phyloP scores from a whole-genome alignment of 1,140 invertebrate species.

The Tetramorium alpestre region DNA sequence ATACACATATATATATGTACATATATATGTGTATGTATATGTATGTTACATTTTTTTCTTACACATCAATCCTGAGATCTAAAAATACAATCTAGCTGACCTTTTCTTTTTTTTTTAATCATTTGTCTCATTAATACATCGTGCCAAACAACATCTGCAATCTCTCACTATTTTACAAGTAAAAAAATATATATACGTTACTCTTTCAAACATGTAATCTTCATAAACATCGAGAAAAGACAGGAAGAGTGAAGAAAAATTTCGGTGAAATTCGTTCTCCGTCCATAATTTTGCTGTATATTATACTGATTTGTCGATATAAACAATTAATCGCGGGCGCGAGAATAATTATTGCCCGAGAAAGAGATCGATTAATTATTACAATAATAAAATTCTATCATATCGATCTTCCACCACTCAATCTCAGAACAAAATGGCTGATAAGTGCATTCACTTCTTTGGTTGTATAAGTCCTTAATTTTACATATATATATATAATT shows the following conservation, averaged over 20 bases:
- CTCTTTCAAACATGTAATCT: slow-evolving; percentile 62
- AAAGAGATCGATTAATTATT: slow-evolving; percentile 60
- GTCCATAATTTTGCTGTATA: slow-evolving; percentile 14
- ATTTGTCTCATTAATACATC: slow-evolving; percentile 30
- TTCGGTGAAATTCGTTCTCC: slow-evolving; percentile 38
- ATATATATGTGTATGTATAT: background rate
- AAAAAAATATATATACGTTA: slow-evolving; percentile 81
- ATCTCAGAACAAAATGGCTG: slow-evolving; percentile 57
- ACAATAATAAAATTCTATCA: slow-evolving; percentile 48
- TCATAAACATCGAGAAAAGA: slow-evolving; percentile 70
- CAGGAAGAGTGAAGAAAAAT: slow-evolving; percentile 59
- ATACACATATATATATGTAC: slow-evolving; percentile 6
- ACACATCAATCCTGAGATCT: slow-evolving; percentile 67
- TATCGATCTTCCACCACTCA: slow-evolving; percentile 43
- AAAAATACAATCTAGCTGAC: slow-evolving; percentile 68
- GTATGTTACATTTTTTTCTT: slow-evolving; percentile 18
- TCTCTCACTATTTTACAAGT: slow-evolving; percentile 72
- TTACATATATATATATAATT: slow-evolving; percentile 60
- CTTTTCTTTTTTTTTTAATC: slow-evolving; percentile 2
- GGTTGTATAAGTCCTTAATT: slow-evolving; percentile 77
- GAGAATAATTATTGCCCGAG: background rate
- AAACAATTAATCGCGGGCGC: slow-evolving; percentile 44
- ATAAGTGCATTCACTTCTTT: slow-evolving; percentile 76
- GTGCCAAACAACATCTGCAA: slow-evolving; percentile 54
- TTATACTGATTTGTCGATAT: slow-evolving; percentile 12